Evolutionary conservation across 2,888 invertebrate species (phyloP).

Genomic region (Spodoptera picta): DNA sequence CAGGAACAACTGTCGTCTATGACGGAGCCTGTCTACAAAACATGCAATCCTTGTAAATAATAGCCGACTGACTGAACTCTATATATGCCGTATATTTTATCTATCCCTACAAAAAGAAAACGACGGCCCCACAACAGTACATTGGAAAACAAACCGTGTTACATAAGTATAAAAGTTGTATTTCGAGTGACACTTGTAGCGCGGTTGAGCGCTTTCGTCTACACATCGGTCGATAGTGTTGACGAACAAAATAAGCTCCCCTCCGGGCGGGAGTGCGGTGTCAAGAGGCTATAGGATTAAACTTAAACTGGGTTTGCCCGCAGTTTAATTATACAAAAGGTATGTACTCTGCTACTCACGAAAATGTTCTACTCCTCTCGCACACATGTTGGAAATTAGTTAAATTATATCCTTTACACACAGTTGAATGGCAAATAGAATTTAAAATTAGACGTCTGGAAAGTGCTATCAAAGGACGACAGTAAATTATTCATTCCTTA

Average conservation of each 20-base stretch:
- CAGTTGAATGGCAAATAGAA: slow-evolving; percentile 78
- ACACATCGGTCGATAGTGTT: slow-evolving; percentile 86
- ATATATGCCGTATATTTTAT: slow-evolving; percentile 75
- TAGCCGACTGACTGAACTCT: slow-evolving; percentile 78
- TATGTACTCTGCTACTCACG: slow-evolving; percentile 77
- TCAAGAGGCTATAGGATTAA: slow-evolving; percentile 89
- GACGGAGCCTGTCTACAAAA: slow-evolving; percentile 78
- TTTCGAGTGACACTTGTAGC: slow-evolving; percentile 75
- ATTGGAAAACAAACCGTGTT: slow-evolving; percentile 74
- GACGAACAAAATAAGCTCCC: slow-evolving; percentile 88
- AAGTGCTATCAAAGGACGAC: slow-evolving; percentile 69
- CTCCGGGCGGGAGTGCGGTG: slow-evolving; percentile 82
- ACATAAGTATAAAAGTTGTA: slow-evolving; percentile 71
- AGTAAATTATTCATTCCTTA: slow-evolving; percentile 62
- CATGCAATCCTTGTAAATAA: slow-evolving; percentile 82
- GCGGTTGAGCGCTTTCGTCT: slow-evolving; percentile 78
- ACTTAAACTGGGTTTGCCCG: slow-evolving; percentile 87
- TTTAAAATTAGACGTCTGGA: slow-evolving; percentile 77
- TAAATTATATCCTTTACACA: slow-evolving; percentile 80
- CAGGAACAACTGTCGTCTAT: slow-evolving; percentile 73
- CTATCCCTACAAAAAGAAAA: slow-evolving; percentile 70
- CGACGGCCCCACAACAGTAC: slow-evolving; percentile 58
- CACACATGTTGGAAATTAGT: slow-evolving; percentile 82
- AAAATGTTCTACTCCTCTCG: slow-evolving; percentile 75
- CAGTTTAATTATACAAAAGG: slow-evolving; percentile 88